Percentiles rank a stretch among this genome's conserved stretches.
Conservation (phyloP, 2,797 vertebrate genomes). For the Lophura swinhoii region DNA sequence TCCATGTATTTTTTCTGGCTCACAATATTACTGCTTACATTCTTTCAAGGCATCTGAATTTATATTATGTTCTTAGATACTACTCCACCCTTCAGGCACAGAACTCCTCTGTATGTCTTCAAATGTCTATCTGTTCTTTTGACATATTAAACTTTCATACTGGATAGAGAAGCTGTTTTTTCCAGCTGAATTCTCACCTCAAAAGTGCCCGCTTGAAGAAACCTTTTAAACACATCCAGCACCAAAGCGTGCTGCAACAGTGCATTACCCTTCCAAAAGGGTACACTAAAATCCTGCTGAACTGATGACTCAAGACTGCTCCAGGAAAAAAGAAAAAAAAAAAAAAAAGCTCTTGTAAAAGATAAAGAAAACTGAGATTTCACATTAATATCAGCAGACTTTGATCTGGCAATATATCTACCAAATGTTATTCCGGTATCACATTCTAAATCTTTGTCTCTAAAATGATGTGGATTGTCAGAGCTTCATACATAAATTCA, state of each 20-base stretch:
- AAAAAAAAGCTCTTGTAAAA: neutral
- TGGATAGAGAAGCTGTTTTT: neutral
- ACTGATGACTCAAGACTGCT: neutral
- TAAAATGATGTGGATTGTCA: slow-evolving; percentile 32
- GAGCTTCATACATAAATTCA: slow-evolving; percentile 64
- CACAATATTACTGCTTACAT: neutral
- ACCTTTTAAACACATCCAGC: neutral
- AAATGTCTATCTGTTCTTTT: neutral
- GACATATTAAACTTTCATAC: neutral
- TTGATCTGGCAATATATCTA: slow-evolving; percentile 52
- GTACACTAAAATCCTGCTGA: neutral
- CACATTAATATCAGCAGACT: slow-evolving; percentile 46
- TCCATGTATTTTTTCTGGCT: slow-evolving; percentile 13
- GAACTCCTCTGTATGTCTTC: neutral
- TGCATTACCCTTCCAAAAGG: neutral
- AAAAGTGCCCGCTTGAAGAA: neutral
- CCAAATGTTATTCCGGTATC: slow-evolving; percentile 54
- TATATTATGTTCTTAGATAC: neutral
- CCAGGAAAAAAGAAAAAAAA: neutral
- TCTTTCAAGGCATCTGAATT: neutral
- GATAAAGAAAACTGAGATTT: slow-evolving; percentile 57
- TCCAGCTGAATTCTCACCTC: neutral
- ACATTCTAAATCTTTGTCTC: slow-evolving; percentile 42
- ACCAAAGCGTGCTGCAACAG: neutral
- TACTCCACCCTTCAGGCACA: slow-evolving; percentile 11